Evolutionary conservation across 2,113 vertebrate genomes (phyloP), one percentile per base, ranked within the genome.

Genomic region (Chelonoidis abingdonii): DNA sequence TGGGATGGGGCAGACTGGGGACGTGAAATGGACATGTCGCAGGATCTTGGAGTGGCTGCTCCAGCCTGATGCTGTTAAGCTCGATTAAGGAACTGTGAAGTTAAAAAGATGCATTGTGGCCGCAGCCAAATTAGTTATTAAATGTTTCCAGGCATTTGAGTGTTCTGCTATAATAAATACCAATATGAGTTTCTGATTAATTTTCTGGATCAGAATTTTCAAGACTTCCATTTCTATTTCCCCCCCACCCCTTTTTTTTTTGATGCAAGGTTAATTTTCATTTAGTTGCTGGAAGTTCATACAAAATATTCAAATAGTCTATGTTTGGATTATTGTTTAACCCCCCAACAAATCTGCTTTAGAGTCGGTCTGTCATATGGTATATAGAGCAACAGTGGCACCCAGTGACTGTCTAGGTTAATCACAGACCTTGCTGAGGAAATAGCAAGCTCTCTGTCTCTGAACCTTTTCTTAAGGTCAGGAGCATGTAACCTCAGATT

Each of bases 341-440:
- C 88, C 72, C 16, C 5, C 22, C 59, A 62, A 53, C 35, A 29
- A 54, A 75, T 47, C 62, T 56, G 38, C 81, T 80, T 88, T 3
- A 41, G 27, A 91, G 69, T 35, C 80, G 88, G 31, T 90, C 79
- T 89, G 96, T 83, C 93, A 89, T 38, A 1, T 80, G 2, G 80
- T 95, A 56, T 50, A 69, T 75, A 95, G 97, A 97, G 97, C 97
- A 96, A 97, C 84, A 96, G 97, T 95, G 95, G 94, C 97, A 95
- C 96, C 97, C 94, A 97, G 96, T 97, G 96, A 82, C 97, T 90
- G 86, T 13, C 16, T 21, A 3, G 80, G 91, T 89, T 97, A 62
- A 94, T 95, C 93, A 89, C 93, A 96, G 90, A 96, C 14, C 9
- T 31, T 49, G 50, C 83, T 59, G 16, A 10, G 8, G 72, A 35